These are phyloP conservation scores for Tragopan temminckii DNA, from an alignment of 2,797 vertebrate genomes.

Conservation along the genomic window DNA sequence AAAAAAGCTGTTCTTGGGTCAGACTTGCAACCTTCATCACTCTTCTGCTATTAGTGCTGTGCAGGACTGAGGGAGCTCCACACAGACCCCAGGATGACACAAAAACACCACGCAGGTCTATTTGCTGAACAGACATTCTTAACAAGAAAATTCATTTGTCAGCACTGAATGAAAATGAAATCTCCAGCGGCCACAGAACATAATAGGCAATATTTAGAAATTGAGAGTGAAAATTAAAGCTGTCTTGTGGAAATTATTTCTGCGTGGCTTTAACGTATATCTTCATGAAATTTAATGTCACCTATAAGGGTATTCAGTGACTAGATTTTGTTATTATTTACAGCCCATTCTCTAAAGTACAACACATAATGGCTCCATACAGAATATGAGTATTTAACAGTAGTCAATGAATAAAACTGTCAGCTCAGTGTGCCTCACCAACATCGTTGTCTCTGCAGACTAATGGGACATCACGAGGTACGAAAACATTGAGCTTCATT, in stretches of 20 bases:
- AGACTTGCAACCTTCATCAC: neutral
- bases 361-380: constrained; percentile 2
- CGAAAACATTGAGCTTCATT: neutral
- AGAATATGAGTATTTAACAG: constrained; percentile 15
- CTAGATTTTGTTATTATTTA: constrained; percentile 13
- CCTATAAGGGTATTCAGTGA: neutral
- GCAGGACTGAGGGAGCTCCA: neutral
- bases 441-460: neutral
- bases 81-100: neutral
- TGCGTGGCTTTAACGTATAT: neutral
- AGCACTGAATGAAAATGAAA: neutral
- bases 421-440: neutral
- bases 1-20: neutral
- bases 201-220: constrained; percentile 5
- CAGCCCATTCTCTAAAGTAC: constrained; percentile 1
- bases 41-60: neutral
- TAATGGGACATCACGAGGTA: neutral
- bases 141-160: neutral
- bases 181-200: neutral
- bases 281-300: neutral
- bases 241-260: neutral
- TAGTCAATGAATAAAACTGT: constrained; percentile 49
- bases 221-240: neutral
- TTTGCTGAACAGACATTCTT: neutral
- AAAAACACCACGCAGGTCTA: neutral